Conservation (phyloP, 2,888 invertebrate genomes). For the Perizoma affinitatum region DNA sequence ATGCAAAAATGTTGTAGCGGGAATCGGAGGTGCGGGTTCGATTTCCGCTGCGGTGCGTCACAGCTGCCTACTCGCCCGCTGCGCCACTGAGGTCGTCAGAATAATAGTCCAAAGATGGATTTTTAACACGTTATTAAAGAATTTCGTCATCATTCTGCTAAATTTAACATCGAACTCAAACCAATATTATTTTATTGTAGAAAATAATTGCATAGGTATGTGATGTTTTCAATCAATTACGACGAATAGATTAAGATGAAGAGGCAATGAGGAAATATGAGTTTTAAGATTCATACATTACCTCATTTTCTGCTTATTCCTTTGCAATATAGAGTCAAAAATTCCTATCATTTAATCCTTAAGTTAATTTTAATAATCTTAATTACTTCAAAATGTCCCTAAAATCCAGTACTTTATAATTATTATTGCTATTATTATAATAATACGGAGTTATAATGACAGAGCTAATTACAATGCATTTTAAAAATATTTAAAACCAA, state of each 20-base stretch:
- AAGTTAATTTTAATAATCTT: conserved; percentile 26
- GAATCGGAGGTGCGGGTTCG: too few relatives aligned
- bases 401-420: conserved; percentile 25
- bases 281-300: conserved; percentile 2
- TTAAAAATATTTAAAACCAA: conserved; percentile 1
- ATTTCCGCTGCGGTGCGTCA: too few relatives aligned
- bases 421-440: conserved; percentile 30
- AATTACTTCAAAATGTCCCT: conserved; percentile 23
- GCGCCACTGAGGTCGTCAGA: too few relatives aligned
- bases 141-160: too few relatives aligned
- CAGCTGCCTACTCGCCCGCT: too few relatives aligned
- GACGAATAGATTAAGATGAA: not conserved
- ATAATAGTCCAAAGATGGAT: too few relatives aligned
- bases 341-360: conserved; percentile 20
- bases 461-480: conserved; percentile 15
- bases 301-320: conserved; percentile 13
- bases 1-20: too few relatives aligned
- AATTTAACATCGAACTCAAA: too few relatives aligned
- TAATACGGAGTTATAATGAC: conserved; percentile 14
- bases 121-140: too few relatives aligned
- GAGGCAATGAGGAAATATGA: too few relatives aligned
- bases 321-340: conserved; percentile 28
- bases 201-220: too few relatives aligned
- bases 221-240: not conserved
- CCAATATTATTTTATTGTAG: too few relatives aligned